Evolutionary conservation across 1,140 invertebrate species (phyloP).

Genomic region (Sinella curviseta): DNA sequence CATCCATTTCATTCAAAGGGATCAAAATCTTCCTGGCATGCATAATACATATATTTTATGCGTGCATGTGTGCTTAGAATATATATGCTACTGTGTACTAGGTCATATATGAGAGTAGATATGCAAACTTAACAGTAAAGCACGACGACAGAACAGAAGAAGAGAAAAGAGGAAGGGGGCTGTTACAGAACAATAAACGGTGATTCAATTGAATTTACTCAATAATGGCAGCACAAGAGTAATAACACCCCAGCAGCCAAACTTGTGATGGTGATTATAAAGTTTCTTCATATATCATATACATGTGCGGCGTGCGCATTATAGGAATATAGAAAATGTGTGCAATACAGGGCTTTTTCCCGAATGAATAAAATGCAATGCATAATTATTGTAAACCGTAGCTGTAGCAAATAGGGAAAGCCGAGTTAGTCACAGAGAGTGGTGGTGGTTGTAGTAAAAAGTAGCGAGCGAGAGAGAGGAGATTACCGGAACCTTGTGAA

Average conservation of each 20-base stretch:
- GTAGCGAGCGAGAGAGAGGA: background rate
- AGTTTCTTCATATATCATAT: background rate
- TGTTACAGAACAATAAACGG: conserved; percentile 18
- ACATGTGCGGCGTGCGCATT: background rate
- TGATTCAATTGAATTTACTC: conserved; percentile 26
- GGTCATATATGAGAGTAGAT: background rate
- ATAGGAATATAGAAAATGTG: background rate
- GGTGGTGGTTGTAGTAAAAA: background rate
- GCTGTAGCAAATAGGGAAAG: conserved; percentile 17
- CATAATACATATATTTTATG: background rate
- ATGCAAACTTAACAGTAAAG: background rate
- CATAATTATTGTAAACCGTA: conserved; percentile 23
- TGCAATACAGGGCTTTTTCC: background rate
- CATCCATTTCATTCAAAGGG: background rate
- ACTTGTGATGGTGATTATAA: background rate
- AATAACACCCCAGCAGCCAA: background rate
- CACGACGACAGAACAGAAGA: background rate
- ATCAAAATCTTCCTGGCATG: conserved; percentile 3
- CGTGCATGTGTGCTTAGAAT: background rate
- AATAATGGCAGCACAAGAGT: background rate
- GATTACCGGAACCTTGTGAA: conserved; percentile 25
- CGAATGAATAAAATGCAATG: conserved; percentile 7
- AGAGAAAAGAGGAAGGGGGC: background rate
- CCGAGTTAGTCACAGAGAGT: conserved; percentile 14
- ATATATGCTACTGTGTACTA: background rate